phyloP scores from a whole-genome alignment of 2,888 invertebrate genomes.

The Sphinx pinastri region DNA sequence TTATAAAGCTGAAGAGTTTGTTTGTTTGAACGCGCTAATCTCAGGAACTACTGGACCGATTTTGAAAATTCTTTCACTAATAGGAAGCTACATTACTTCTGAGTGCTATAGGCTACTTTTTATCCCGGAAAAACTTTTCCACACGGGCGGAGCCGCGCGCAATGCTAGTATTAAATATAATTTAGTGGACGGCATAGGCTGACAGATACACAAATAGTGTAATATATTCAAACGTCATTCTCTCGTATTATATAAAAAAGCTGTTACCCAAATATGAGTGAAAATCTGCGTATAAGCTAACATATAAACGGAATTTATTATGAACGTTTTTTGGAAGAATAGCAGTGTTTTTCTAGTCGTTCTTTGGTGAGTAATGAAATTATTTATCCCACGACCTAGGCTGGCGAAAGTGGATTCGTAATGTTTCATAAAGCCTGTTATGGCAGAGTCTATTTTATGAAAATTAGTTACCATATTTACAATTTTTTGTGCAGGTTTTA shows the following conservation, averaged over 20 bases:
- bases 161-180: too few relatives aligned
- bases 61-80: too few relatives aligned
- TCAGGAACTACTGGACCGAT: too few relatives aligned
- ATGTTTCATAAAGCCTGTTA: background rate
- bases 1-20: too few relatives aligned
- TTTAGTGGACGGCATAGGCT: too few relatives aligned
- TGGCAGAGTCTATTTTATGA: background rate
- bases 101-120: too few relatives aligned
- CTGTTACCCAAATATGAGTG: background rate
- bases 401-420: slow-evolving; percentile 1
- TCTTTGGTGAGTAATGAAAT: slow-evolving; percentile 1
- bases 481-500: too few relatives aligned
- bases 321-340: background rate
- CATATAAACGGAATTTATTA: slow-evolving; percentile 11
- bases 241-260: background rate
- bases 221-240: background rate
- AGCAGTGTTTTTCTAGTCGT: background rate
- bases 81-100: too few relatives aligned
- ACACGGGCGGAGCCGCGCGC: too few relatives aligned
- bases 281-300: slow-evolving; percentile 1
- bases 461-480: background rate
- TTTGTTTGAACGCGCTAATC: too few relatives aligned
- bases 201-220: too few relatives aligned
- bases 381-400: background rate
- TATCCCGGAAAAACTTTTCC: too few relatives aligned